Evolutionary conservation across 92 coral and sea anemone species (phyloP).

Genomic region (Phenganax marumi): DNA sequence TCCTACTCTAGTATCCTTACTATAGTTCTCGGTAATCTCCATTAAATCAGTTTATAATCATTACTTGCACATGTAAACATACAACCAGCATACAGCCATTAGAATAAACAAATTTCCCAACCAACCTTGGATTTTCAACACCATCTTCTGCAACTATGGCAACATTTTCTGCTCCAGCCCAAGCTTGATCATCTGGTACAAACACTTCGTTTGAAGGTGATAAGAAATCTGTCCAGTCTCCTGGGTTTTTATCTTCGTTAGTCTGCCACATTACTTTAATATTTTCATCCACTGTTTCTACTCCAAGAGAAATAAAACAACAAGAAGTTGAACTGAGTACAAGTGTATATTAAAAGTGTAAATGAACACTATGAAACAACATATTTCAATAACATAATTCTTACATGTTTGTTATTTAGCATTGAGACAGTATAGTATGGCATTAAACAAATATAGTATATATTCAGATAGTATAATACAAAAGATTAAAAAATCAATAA

Average conservation of each 20-base stretch:
- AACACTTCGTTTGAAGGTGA: slow-evolving; percentile 39
- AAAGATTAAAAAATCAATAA: too few relatives aligned
- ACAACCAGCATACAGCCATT: neutral
- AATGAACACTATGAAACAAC: neutral
- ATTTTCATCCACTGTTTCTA: slow-evolving; percentile 28
- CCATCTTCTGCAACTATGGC: slow-evolving; percentile 20
- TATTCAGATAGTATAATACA: too few relatives aligned
- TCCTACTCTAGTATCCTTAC: neutral
- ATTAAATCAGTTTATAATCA: neutral
- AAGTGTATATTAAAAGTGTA: neutral
- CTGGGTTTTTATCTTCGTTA: slow-evolving; percentile 22
- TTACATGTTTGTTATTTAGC: neutral
- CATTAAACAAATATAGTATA: too few relatives aligned
- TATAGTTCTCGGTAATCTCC: neutral
- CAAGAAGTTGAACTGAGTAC: neutral
- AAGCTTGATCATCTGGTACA: slow-evolving; percentile 22
- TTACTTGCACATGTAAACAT: neutral
- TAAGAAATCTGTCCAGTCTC: slow-evolving; percentile 38
- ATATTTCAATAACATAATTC: neutral
- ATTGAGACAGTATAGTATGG: too few relatives aligned
- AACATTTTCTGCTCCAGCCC: slow-evolving; percentile 33
- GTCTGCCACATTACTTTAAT: slow-evolving; percentile 20
- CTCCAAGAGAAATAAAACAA: neutral
- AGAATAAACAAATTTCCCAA: neutral
- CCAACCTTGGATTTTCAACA: slow-evolving; percentile 15